Conservation (phyloP, 1,140 invertebrate genomes). For the Dolichoris vasculosae region DNA sequence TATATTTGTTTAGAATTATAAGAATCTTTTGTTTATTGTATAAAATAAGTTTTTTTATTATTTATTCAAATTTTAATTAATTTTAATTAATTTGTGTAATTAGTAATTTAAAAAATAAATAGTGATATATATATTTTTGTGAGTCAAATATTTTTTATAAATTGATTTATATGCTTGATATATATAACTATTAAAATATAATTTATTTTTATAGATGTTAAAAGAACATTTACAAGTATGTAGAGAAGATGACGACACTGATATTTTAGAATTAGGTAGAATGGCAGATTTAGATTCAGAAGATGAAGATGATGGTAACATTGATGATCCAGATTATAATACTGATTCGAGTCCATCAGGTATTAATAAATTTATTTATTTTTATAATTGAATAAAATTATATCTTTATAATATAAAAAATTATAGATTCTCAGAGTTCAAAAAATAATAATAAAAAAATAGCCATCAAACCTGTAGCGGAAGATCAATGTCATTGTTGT, state of each 20-base stretch:
- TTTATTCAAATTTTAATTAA: background rate
- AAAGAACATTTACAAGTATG: slow-evolving; percentile 70
- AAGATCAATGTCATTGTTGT: slow-evolving; percentile 75
- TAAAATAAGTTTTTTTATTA: too few species aligned
- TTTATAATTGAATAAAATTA: background rate
- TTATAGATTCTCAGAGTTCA: slow-evolving; percentile 57
- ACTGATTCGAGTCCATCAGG: slow-evolving; percentile 56
- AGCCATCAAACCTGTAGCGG: slow-evolving; percentile 65
- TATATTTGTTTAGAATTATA: background rate
- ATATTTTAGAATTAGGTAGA: slow-evolving; percentile 65
- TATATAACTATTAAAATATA: background rate
- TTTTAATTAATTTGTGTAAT: background rate
- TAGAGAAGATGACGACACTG: slow-evolving; percentile 68
- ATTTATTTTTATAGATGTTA: slow-evolving; percentile 59
- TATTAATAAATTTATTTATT: slow-evolving; percentile 38
- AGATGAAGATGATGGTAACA: slow-evolving; percentile 59
- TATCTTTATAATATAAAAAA: slow-evolving; percentile 34
- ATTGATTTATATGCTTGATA: background rate
- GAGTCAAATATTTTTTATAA: background rate
- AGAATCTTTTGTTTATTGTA: too few species aligned
- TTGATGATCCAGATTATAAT: slow-evolving; percentile 62
- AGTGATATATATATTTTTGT: background rate
- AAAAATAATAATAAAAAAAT: slow-evolving; percentile 66
- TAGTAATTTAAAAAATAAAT: background rate
- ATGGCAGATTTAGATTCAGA: slow-evolving; percentile 65